phyloP scores from a whole-genome alignment of 92 coral and sea anemone species.

The Pocillopora grandis region DNA sequence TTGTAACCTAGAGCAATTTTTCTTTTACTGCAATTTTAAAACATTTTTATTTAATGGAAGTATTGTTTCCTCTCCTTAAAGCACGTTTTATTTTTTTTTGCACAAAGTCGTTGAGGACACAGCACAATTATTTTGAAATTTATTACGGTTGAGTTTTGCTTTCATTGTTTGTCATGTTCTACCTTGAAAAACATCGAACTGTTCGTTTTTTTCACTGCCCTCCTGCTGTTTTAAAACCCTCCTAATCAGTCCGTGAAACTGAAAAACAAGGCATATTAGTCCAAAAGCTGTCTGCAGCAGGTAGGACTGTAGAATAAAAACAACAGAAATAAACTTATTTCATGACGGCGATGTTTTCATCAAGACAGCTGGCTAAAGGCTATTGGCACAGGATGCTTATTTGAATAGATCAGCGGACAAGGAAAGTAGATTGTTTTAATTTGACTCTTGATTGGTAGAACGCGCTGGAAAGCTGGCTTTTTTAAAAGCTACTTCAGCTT shows the following conservation, averaged over 20 bases:
- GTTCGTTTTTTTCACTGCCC: background rate
- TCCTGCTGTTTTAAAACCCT: background rate
- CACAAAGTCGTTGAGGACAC: no score
- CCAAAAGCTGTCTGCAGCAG: no score
- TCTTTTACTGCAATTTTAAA: no score
- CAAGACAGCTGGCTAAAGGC: conserved; percentile 18
- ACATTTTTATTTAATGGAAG: no score
- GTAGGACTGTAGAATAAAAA: background rate
- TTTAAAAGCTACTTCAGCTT: conserved; percentile 17
- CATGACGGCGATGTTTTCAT: background rate
- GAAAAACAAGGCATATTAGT: no score
- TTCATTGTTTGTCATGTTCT: background rate
- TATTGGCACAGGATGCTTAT: conserved; percentile 19
- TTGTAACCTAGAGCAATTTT: no score
- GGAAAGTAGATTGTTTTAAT: background rate
- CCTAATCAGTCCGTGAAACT: background rate
- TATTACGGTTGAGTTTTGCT: background rate
- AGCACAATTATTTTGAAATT: background rate
- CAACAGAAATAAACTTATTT: background rate
- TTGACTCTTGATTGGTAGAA: conserved; percentile 35
- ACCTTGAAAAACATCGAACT: background rate
- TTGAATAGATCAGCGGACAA: conserved; percentile 13
- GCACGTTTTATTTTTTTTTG: no score
- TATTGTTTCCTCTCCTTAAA: no score
- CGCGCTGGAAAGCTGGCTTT: conserved; percentile 5